Evolutionary conservation across 2,797 vertebrate genomes (phyloP), one percentile per base, ranked within the genome.

Genomic region (Tapera naevia): DNA sequence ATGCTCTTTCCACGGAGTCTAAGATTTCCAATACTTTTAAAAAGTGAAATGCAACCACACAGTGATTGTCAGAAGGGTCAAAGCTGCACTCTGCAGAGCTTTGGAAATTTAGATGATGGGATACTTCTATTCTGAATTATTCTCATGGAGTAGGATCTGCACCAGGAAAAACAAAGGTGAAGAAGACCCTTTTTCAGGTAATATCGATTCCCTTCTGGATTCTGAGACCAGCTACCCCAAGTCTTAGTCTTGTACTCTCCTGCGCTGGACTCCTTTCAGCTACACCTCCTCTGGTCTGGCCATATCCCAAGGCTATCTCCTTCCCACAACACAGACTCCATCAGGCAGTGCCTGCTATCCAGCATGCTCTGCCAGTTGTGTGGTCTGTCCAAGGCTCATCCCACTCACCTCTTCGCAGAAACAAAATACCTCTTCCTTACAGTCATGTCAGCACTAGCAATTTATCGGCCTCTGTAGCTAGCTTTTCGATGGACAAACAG

Each of bases 401-500:
- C 37, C 30, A 57, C 37, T 6, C 69, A 9, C 33, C 25, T 57
- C 25, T 27, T 48, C 32, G 24, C 22, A 13, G 76, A 41, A 13
- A 50, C 37, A 50, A 3, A 9, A 32, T 35, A 9, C 17, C 17
- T 7, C 2, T 27, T 70, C n/a, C 43, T 30, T 35, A 16, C 51
- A 51, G 4, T 9, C 66, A 23, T 7, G 32, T 19, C 57, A 67
- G 43, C 70, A 9, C 21, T 1, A 9, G 10, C 45, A 5, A 17
- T 18, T 13, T 2, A 6, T 3, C 0, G 4, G 4, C 16, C 35
- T 21, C 19, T 48, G 13, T 33, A 35, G 19, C 7, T 58, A 19
- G 2, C n/a, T 25, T 33, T 25, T 4, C 4, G 13, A 10, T 0
- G 2, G 33, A 8, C 4, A 32, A 32, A 4, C 0, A 2, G 13